Evolutionary conservation across 2,113 vertebrate genomes (phyloP).

Genomic region (Bucco capensis): DNA sequence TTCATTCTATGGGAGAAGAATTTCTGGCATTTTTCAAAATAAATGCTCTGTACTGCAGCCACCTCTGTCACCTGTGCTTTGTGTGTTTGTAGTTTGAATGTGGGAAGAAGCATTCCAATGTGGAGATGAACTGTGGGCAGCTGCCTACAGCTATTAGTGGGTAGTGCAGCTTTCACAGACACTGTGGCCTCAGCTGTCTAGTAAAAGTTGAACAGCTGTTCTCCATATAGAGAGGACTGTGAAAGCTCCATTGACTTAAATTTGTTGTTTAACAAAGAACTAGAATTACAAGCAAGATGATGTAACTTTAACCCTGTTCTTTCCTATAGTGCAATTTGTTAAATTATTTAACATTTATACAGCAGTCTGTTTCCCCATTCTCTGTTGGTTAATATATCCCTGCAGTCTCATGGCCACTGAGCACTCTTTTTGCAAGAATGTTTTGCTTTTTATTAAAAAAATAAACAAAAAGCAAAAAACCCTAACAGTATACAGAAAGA

Average conservation of each 20-base stretch:
- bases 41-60: neutral
- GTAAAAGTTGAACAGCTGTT: conserved; percentile 92
- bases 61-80: conserved; percentile 70
- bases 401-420: neutral
- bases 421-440: neutral
- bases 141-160: conserved; percentile 77
- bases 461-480: neutral
- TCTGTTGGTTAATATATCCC: neutral
- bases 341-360: conserved; percentile 36
- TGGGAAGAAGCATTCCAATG: conserved; percentile 49
- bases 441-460: neutral
- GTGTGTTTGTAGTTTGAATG: conserved; percentile 14
- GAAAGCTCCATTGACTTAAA: conserved; percentile 84
- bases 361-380: neutral
- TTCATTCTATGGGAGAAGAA: conserved; percentile 33
- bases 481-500: neutral
- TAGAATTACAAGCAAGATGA: conserved; percentile 71
- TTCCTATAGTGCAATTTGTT: conserved; percentile 29
- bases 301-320: conserved; percentile 69
- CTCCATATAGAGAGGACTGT: conserved; percentile 72
- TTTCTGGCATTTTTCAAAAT: conserved; percentile 40
- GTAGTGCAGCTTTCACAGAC: conserved; percentile 69
- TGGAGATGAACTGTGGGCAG: conserved; percentile 81
- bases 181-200: conserved; percentile 87
- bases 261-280: conserved; percentile 74